Evolutionary conservation across 2,797 vertebrate species (phyloP), one percentile per base, ranked within the genome.

Genomic region (Sparus aurata): DNA sequence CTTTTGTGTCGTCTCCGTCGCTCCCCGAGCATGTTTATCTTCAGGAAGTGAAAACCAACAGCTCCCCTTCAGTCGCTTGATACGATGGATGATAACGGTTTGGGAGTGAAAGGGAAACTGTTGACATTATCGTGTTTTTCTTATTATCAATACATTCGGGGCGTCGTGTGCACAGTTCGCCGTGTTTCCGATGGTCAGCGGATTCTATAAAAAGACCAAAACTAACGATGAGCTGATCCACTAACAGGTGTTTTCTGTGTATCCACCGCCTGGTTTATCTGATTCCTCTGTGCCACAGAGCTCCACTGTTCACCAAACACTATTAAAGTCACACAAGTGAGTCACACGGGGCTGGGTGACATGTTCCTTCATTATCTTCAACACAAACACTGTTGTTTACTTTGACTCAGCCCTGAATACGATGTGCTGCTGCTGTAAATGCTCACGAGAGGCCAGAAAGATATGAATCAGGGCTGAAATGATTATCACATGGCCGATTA

Each of bases 1-100:
- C 45, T 80, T 38, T 78, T 78, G 75, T 83, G 63, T 52, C 68
- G 12, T 27, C 55, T n/a, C 72, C 34, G 43, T 57, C 18, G 3
- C 70, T 54, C 63, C 67, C 43, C 5, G 20, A 47, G 38, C 18
- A 8, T 17, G 25, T 50, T 65, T 62, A 34, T 79, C 73, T 63
- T 52, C 50, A n/a, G 25, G 6, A 65, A 17, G 12, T 25, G 10
- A 50, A 74, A 41, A 9, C 9, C 0, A 54, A 45, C 61, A 5
- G 49, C 53, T 69, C 62, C 22, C 22, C 68, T 13, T 52, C 50
- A 1, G 12, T 41, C 62, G 46, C 46, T 2, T 0, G 0, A 72
- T 81, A 50, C 78, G 45, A 54, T 5, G 71, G 57, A 45, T 38
- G 0, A 55, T 25, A 3, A 18, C 23, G 22, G 52, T 69, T 22